Base-by-base conservation (phyloP, 2,797 vertebrate genomes). In the Peromyscus attwateri region DNA sequence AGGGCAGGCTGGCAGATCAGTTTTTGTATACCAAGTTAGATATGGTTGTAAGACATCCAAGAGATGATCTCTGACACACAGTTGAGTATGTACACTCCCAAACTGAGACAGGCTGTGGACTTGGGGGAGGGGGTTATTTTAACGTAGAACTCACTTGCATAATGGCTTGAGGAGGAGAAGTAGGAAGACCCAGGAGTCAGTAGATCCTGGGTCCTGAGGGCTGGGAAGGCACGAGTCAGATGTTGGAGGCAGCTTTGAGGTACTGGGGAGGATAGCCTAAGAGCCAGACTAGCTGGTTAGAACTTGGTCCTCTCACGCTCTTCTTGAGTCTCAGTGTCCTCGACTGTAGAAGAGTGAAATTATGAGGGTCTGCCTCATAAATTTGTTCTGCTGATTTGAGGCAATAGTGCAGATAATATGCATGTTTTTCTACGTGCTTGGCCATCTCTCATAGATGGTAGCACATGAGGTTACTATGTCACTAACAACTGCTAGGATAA, bases 311-410 rank as follows among this genome's bases (percentile, higher is more conserved):
- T 70, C 23, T 34, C 21, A 31, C 64, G 29, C 57, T 91, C 46
- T 93, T 23, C 73, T 52, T 31, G 9, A 79, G 52, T 89, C 68
- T 96, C n/a, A 34, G 76, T 87, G 85, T 84, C 52, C 43, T 88
- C 21, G 25, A 49, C 13, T 85, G 10, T 52, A 84, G 90, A 89
- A 52, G 4, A 4, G 43, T 71, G 60, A 89, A 62, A 90, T 95
- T 90, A 57, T 10, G 73, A 94, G 29, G 66, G 31, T 25, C 34
- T 80, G 75, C 17, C 10, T 79, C 57, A 37, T 40, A 92, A 76
- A 29, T 64, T 49, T 70, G 16, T 27, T 75, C 4, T 70, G 23
- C 77, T 76, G 27, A 76, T 85, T 80, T 62, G 31, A 85, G 29
- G 79, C 14, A 37, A 79, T 37, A 79, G 83, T 49, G 40, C 62